Evolutionary conservation across 2,797 vertebrate genomes (phyloP).

Genomic region (Sciurus carolinensis): DNA sequence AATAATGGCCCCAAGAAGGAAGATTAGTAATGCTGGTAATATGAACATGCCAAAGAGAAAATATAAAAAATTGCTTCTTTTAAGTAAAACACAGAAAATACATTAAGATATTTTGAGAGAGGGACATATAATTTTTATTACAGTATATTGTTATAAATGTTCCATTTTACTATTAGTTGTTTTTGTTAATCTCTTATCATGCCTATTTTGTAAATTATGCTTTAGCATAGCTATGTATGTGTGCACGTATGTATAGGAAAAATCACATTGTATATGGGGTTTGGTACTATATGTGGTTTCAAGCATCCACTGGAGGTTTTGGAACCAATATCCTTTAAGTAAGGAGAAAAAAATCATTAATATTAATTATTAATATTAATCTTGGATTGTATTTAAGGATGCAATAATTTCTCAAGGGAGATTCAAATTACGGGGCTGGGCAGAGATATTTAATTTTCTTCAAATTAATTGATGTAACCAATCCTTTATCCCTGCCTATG

Average conservation of each 20-base stretch:
- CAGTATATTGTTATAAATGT: background rate
- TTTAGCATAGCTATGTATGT: background rate
- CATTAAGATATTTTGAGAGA: background rate
- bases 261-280: background rate
- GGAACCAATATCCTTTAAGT: background rate
- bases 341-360: background rate
- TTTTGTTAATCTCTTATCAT: background rate
- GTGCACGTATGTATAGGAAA: background rate
- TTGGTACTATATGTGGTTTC: background rate
- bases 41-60: background rate
- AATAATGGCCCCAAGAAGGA: background rate
- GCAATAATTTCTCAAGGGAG: background rate
- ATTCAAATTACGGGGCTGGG: background rate
- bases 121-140: background rate
- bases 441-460: background rate
- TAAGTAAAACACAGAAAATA: background rate
- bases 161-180: background rate
- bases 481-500: background rate
- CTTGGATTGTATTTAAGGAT: background rate
- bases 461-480: constrained; percentile 28
- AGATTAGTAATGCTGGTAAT: background rate
- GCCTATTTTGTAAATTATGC: background rate
- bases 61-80: background rate
- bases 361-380: background rate
- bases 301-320: background rate